Base-by-base conservation (phyloP, 2,797 vertebrate genomes). In the Cercopithecus hamlyni region DNA sequence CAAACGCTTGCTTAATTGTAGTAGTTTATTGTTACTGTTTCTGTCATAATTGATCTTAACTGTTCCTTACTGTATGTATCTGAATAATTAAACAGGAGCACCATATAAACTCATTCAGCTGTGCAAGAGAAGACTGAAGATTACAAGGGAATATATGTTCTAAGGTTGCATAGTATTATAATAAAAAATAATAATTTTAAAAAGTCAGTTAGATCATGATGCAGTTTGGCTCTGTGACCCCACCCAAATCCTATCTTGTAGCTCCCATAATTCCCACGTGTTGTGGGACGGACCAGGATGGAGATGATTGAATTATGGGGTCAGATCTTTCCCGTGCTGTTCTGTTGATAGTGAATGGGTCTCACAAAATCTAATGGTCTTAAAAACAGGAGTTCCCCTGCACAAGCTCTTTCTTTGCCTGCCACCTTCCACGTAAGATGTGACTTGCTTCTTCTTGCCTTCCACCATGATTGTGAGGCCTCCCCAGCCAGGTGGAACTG, bases 11-110 rank as follows among this genome's bases (percentile, higher is more conserved):
- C 11, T 36, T 67, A 9, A 39, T 43, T 39, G 9, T 11, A 50
- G 8, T 19, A 7, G 22, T 4, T 61, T 4, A 8, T 36, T 11
- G 4, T 55, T 27, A 39, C 12, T 81, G 22, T 57, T 27, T 43
- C 5, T 75, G 48, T 17, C 20, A 36, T 26, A 79, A 39, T 19
- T 57, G 75, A 77, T 3, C n/a, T 27, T 70, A 27, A 80, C 3
- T 8, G 3, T 75, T 67, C 15, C 19, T 41, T 2, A 2, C 0
- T 3, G 13, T 8, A n/a, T 10, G 14, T 19, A 33, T 2, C 12
- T 43, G 61, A 80, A 27, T 41, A 20, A 75, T 26, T 24, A 17
- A 27, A 12, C n/a, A 76, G 22, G 13, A 26, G 6, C 2, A 6
- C 4, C 22, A 8, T 1, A 17, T 13, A 33, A 30, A 30, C 7